These are phyloP conservation scores for Riparia riparia DNA, from an alignment of 2,113 vertebrate genomes.

Conservation along the genomic window DNA sequence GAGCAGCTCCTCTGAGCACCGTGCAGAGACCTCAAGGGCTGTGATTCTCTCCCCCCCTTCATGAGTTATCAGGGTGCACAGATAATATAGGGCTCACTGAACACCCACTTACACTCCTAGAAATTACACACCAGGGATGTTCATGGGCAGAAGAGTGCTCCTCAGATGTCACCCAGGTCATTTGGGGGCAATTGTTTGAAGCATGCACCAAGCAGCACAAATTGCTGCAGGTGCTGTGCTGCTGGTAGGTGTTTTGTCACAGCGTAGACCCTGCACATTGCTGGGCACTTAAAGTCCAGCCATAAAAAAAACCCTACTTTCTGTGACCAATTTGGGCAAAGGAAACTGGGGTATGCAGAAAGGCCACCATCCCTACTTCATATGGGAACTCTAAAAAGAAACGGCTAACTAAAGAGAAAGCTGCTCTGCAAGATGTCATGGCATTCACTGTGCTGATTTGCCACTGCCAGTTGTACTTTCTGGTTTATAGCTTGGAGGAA, in stretches of 20 bases:
- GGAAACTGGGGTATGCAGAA: neutral
- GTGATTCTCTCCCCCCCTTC: neutral
- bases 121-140: neutral
- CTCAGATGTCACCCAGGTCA: neutral
- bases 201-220: accelerated
- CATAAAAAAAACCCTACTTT: neutral
- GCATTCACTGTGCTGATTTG: neutral
- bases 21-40: accelerated
- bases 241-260: neutral
- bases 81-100: neutral
- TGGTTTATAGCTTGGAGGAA: neutral
- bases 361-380: neutral
- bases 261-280: accelerated
- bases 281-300: neutral
- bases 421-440: neutral
- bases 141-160: neutral
- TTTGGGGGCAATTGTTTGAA: neutral
- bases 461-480: neutral
- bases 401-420: neutral
- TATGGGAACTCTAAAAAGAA: neutral
- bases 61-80: neutral
- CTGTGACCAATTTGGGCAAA: neutral
- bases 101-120: neutral
- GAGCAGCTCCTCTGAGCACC: neutral
- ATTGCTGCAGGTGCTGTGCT: neutral